Evolutionary conservation across 2,113 vertebrate genomes (phyloP).

Genomic region (Siniperca chuatsi): DNA sequence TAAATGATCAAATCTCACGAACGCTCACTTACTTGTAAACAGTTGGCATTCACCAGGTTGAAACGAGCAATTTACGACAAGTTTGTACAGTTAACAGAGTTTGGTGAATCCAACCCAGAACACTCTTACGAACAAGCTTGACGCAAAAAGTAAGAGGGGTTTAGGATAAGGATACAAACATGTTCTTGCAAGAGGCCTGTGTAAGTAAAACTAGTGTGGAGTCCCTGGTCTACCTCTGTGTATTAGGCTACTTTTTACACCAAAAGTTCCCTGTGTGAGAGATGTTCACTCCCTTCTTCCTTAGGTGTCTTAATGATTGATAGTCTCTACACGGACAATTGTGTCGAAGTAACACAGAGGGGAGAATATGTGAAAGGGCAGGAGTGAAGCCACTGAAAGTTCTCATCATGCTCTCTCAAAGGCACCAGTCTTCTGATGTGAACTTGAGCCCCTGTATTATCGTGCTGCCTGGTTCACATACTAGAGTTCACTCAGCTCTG

Average conservation of each 20-base stretch:
- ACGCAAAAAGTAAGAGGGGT: not conserved
- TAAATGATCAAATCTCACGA: not conserved
- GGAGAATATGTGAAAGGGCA: constrained; percentile 9
- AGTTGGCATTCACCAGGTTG: not conserved
- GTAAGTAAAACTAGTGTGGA: constrained; percentile 7
- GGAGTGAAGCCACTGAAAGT: constrained; percentile 6
- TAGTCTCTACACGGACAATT: not conserved
- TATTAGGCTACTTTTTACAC: constrained; percentile 27
- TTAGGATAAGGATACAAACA: not conserved
- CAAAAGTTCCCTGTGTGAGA: constrained; percentile 25
- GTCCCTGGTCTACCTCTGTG: constrained; percentile 32
- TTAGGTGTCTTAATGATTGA: constrained; percentile 23
- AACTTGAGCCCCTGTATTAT: not conserved
- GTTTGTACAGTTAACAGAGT: not conserved
- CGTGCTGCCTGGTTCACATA: constrained; percentile 11
- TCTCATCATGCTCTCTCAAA: constrained; percentile 36
- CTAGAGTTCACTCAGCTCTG: constrained; percentile 10
- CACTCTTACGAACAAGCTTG: not conserved
- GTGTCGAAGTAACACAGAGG: not conserved
- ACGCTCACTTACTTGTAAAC: not conserved
- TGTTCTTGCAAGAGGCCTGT: constrained; percentile 39
- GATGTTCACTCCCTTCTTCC: not conserved
- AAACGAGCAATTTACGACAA: not conserved
- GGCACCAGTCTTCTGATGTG: constrained; percentile 43
- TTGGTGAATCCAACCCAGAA: not conserved